Base-by-base conservation (phyloP, 1,140 invertebrate species). In the Papilio xuthus region DNA sequence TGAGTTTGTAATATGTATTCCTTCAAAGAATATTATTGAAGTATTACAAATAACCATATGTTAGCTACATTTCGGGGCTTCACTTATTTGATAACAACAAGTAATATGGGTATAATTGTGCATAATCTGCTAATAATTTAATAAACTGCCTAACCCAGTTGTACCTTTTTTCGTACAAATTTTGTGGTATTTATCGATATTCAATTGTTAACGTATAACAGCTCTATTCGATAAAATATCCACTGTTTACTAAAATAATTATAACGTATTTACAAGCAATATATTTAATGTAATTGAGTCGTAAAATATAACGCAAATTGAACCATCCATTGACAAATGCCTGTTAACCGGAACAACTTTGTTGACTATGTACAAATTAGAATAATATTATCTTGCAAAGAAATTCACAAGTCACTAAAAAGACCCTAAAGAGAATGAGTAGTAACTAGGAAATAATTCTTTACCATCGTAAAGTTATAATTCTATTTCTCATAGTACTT, bases 401-500 rank as follows among this genome's bases (percentile, higher is more conserved):
- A 50, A 50, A 50, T 28, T 67, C 60, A 67, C 60, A 67, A 28
- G 60, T 28, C 12, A 28, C 56, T 60, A 60, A 60, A 56, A 15
- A 60, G 23, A 20, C 50, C n/a, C 50, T 53, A 53, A 53, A 53
- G 7, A 9, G n/a, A 20, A 53, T 53, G 18, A 47, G 4, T 18
- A 47, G 13, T 47, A 53, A 53, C 50, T 8, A 9, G n/a, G n/a
- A 53, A 20, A 53, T 53, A 20, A 53, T 20, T 53, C n/a, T 53
- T 53, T 20, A 9, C 50, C 50, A 53, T 53, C 50, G 18, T 20
- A 53, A 53, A 53, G 18, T 53, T n/a, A 20, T 53, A 7, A 20
- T n/a, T 53, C n/a, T n/a, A 20, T 53, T 53, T 53, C 50, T 20
- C 50, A 20, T 53, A 53, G 50, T 53, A 53, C 18, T 53, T 53